Evolutionary conservation across 1,140 invertebrate genomes (phyloP).

Genomic region (Drosophila prosaltans): DNA sequence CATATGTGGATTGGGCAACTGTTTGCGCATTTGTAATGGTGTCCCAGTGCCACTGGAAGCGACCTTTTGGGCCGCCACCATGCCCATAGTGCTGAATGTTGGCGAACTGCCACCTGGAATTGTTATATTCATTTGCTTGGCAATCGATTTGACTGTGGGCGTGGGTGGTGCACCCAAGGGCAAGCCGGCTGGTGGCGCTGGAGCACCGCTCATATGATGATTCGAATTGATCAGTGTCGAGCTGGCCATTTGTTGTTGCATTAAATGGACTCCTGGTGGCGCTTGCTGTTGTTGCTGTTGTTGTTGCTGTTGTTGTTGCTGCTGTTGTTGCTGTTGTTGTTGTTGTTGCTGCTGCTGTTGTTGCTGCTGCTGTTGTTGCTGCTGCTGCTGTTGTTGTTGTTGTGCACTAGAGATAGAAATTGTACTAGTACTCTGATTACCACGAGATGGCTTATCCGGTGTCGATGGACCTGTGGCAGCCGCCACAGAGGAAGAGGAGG

Average conservation of each 20-base stretch:
- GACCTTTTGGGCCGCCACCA: conserved; percentile 73
- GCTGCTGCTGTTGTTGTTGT: conserved; percentile 42
- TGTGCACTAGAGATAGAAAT: conserved; percentile 28
- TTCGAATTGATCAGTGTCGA: conserved; percentile 79
- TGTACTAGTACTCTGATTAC: conserved; percentile 32
- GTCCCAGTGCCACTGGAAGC: conserved; percentile 48
- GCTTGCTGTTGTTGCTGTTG: conserved; percentile 65
- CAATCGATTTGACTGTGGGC: conserved; percentile 78
- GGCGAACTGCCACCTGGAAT: conserved; percentile 69
- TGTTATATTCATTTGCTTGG: conserved; percentile 81
- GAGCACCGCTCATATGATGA: conserved; percentile 55
- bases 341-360: conserved; percentile 44
- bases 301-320: conserved; percentile 46
- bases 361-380: conserved; percentile 45
- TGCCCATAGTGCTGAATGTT: conserved; percentile 78
- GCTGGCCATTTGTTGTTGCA: conserved; percentile 69
- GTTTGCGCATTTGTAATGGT: conserved; percentile 74
- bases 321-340: conserved; percentile 48
- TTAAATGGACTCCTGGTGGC: conserved; percentile 52
- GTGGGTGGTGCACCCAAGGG: conserved; percentile 75
- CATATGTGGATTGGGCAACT: conserved; percentile 80
- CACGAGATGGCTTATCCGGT: conserved; percentile 72
- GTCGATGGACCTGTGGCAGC: conserved; percentile 50
- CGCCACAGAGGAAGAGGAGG: conserved; percentile 30
- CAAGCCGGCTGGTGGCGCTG: conserved; percentile 57